These are phyloP conservation scores for Takifugu bimaculatus DNA, from an alignment of 2,113 vertebrate species.

Conservation along the genomic window DNA sequence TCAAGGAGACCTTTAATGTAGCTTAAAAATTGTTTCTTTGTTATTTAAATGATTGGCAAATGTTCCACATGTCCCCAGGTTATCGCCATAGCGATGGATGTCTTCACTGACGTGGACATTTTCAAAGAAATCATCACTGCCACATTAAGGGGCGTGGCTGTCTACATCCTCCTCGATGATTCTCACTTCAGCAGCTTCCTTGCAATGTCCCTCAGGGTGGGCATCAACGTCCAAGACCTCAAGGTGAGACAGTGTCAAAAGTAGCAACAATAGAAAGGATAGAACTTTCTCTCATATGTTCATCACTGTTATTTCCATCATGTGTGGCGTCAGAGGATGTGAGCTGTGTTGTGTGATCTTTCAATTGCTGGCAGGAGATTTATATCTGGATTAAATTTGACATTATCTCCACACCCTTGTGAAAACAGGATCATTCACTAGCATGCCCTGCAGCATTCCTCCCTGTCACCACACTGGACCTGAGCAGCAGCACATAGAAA, in stretches of 20 bases:
- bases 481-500: constrained; percentile 1
- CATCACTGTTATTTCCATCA: too few relatives aligned
- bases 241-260: constrained; percentile 74
- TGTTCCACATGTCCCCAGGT: constrained; percentile 68
- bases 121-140: constrained; percentile 85
- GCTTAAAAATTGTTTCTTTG: neutral
- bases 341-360: constrained; percentile 32
- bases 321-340: neutral
- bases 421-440: constrained; percentile 13
- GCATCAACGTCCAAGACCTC: constrained; percentile 82
- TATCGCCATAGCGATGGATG: constrained; percentile 89
- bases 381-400: constrained; percentile 37
- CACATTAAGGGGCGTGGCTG: constrained; percentile 78
- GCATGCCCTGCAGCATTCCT: constrained; percentile 4
- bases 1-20: neutral
- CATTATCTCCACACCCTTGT: constrained; percentile 41
- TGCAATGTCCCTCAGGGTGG: constrained; percentile 81
- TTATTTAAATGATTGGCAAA: neutral
- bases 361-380: constrained; percentile 26
- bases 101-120: constrained; percentile 92
- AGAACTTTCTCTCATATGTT: too few relatives aligned
- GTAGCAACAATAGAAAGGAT: too few relatives aligned
- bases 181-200: constrained; percentile 82
- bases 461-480: neutral
- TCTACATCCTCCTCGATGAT: constrained; percentile 88